These are phyloP conservation scores for Elaphurus davidianus DNA, from an alignment of 2,113 vertebrate species.

Conservation along the genomic window DNA sequence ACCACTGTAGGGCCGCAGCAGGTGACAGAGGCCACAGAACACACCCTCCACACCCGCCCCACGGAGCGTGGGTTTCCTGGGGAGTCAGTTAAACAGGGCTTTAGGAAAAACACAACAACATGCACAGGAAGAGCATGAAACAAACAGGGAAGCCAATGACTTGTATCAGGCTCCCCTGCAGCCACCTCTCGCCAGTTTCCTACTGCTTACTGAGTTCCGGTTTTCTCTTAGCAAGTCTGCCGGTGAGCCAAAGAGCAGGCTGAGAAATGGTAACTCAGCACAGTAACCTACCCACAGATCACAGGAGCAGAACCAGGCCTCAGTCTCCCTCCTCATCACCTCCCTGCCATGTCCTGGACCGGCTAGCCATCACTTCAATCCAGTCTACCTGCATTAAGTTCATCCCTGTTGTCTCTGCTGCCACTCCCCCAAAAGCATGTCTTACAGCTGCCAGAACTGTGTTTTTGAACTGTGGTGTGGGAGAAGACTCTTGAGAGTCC, in stretches of 20 bases:
- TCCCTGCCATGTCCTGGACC: background rate
- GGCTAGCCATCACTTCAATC: background rate
- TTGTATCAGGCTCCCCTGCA: background rate
- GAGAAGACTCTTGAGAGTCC: background rate
- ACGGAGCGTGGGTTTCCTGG: background rate
- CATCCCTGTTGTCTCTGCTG: background rate
- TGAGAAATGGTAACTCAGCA: fast-evolving
- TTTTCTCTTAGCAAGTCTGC: background rate
- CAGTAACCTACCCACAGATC: background rate
- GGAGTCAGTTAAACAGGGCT: background rate
- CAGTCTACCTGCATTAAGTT: background rate
- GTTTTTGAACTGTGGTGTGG: background rate
- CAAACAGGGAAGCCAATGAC: background rate
- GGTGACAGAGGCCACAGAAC: background rate
- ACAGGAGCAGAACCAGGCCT: background rate
- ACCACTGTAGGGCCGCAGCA: background rate
- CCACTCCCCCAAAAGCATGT: background rate
- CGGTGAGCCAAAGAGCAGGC: background rate
- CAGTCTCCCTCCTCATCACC: fast-evolving
- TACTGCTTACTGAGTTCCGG: background rate
- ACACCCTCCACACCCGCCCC: background rate
- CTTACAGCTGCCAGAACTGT: background rate
- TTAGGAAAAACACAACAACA: background rate
- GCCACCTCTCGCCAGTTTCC: fast-evolving
- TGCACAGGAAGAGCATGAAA: background rate